Conservation (phyloP, 2,797 vertebrate species). For the Gymnodraco acuticeps region DNA sequence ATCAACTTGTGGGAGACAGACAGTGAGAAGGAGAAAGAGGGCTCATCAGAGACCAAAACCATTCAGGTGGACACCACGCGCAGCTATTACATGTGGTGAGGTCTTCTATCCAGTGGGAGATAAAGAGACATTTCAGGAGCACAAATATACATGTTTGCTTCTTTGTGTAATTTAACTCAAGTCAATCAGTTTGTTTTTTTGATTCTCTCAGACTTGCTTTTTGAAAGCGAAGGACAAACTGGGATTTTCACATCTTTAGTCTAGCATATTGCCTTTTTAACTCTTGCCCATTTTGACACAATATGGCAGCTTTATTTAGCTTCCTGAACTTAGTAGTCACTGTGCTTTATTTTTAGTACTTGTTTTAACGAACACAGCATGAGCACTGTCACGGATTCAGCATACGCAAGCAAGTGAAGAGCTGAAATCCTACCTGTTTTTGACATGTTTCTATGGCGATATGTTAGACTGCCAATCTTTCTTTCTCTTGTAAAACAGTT, state of each 20-base stretch:
- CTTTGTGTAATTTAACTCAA: constrained; percentile 88
- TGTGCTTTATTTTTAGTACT: constrained; percentile 87
- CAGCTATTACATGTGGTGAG: constrained; percentile 99
- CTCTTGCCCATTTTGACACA: constrained; percentile 81
- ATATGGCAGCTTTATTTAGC: constrained; percentile 88
- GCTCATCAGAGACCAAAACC: constrained; percentile 90
- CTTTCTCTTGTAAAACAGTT: constrained; percentile 84
- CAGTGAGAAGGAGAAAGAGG: constrained; percentile 96
- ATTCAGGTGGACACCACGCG: constrained; percentile 97
- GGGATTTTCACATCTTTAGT: constrained; percentile 88
- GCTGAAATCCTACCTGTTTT: constrained; percentile 73
- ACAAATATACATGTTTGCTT: constrained; percentile 90
- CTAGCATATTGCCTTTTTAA: constrained; percentile 90
- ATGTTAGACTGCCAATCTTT: constrained; percentile 76
- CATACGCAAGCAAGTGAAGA: constrained; percentile 68
- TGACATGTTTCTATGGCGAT: constrained; percentile 81
- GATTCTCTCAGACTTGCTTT: constrained; percentile 86
- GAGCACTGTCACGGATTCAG: constrained; percentile 83
- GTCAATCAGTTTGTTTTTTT: constrained; percentile 69
- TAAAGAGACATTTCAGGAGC: constrained; percentile 83
- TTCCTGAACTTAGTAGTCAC: constrained; percentile 85
- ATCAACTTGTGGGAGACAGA: constrained; percentile 99
- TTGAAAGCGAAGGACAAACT: constrained; percentile 82
- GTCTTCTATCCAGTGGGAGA: constrained; percentile 37
- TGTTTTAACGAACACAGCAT: constrained; percentile 87